Base-by-base conservation (phyloP, 2,888 invertebrate species). In the Eupithecia vulgata region DNA sequence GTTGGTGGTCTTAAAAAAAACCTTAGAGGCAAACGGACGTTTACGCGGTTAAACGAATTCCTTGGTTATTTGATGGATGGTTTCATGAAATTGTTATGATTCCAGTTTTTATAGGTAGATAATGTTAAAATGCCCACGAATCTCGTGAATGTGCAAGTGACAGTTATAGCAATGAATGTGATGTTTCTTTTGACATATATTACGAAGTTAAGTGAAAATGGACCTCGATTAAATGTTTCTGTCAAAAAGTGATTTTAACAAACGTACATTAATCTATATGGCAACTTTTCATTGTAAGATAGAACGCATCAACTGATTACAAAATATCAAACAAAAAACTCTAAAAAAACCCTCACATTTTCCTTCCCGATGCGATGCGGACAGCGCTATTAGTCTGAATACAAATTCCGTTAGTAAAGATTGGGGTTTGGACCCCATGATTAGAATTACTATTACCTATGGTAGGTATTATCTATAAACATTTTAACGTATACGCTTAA, bases 381-480 rank as follows among this genome's bases (percentile, higher is more conserved):
- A 90, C 91, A 92, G 91, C 87, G 88, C 88, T 84, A 91, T 91
- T 90, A 89, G 85, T 84, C 81, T 89, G 88, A 90, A 90, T 89
- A 87, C 87, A 86, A 89, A 93, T 93, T 89, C 92, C 91, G 83
- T 85, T 86, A 89, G 88, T 83, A 72, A 70, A 72, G 74, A 74
- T 74, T 74, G 70, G 72, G 75, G 74, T 34, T 48, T 62, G 35
- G 30, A 57, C 81, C 87, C 90, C 88, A 86, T 70, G 84, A 89
- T 88, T 86, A 90, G 90, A 90, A 90, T 91, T 90, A 91, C 91
- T 90, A 92, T 93, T 91, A 89, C 89, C 87, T 88, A 88, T 70
- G 75, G 91, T 87, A 92, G 75, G 91, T 87, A 92, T 94, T 93
- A 94, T 94, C 93, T 94, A 91, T 94, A 94, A 94, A 93, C 93